A percentile compares a stretch with the other conserved stretches of the same genome.
phyloP scores from a whole-genome alignment of 2,797 vertebrate species.

The Mus caroli region DNA sequence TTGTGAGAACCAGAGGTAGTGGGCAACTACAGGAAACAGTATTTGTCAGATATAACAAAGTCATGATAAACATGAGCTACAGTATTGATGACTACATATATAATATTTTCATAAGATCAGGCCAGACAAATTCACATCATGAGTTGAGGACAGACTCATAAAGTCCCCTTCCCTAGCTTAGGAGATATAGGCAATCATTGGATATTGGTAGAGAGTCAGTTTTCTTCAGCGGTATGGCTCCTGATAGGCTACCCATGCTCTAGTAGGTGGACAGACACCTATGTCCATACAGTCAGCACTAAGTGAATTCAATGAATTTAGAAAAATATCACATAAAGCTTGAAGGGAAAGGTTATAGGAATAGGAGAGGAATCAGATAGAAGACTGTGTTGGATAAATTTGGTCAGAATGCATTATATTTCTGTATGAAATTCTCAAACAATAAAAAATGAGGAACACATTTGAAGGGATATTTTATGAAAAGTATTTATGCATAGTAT shows the following conservation, averaged over 20 bases:
- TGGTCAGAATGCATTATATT: background rate
- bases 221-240: background rate
- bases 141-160: background rate
- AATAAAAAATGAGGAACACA: background rate
- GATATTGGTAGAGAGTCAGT: background rate
- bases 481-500: background rate
- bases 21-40: background rate
- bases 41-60: background rate
- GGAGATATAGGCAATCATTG: background rate
- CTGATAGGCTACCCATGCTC: background rate
- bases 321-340: background rate
- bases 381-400: background rate
- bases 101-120: background rate
- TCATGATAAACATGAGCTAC: background rate
- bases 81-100: background rate
- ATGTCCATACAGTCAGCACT: background rate
- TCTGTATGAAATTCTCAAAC: background rate
- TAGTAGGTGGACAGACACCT: background rate
- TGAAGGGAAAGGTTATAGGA: background rate
- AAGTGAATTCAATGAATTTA: background rate
- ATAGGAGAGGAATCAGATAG: background rate
- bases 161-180: background rate
- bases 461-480: constrained; percentile 22
- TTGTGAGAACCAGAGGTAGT: background rate
- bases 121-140: background rate